phyloP scores from a whole-genome alignment of 2,797 vertebrate species.

The Amblyraja radiata region DNA sequence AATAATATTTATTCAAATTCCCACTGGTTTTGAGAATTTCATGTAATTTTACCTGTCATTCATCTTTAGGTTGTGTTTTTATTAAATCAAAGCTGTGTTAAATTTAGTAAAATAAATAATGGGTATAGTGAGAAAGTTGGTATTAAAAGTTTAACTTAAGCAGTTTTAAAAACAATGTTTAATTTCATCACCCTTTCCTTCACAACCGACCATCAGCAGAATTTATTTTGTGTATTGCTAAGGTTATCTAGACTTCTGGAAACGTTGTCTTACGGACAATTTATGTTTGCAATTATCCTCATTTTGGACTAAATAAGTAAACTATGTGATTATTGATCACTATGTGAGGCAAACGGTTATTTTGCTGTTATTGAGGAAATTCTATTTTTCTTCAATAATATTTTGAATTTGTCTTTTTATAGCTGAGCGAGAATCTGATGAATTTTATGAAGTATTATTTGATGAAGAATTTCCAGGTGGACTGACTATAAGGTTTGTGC shows the following conservation, averaged over 20 bases:
- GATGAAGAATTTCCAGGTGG: constrained; percentile 95
- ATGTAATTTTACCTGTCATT: background rate
- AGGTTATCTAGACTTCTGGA: background rate
- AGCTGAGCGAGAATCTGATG: constrained; percentile 87
- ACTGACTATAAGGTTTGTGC: constrained; percentile 80
- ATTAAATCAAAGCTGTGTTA: background rate
- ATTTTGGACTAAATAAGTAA: background rate
- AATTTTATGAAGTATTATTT: constrained; percentile 91
- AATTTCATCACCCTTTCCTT: background rate
- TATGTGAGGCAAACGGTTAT: background rate
- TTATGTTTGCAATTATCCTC: background rate
- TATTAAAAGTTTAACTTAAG: background rate
- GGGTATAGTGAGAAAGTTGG: background rate
- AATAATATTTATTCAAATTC: background rate
- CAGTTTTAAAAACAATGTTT: background rate
- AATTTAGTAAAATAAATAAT: background rate
- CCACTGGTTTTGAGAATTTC: background rate
- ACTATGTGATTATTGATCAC: background rate
- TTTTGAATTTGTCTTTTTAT: constrained; percentile 36
- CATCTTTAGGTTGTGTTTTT: background rate
- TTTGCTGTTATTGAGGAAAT: background rate
- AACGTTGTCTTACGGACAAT: background rate
- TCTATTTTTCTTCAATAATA: background rate
- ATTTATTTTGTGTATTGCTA: background rate
- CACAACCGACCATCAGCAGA: too few species aligned